A percentile compares a stretch with the other conserved stretches of the same genome.
Evolutionary conservation across 2,797 vertebrate species (phyloP).

Genomic region (Syndactyla subalaris): DNA sequence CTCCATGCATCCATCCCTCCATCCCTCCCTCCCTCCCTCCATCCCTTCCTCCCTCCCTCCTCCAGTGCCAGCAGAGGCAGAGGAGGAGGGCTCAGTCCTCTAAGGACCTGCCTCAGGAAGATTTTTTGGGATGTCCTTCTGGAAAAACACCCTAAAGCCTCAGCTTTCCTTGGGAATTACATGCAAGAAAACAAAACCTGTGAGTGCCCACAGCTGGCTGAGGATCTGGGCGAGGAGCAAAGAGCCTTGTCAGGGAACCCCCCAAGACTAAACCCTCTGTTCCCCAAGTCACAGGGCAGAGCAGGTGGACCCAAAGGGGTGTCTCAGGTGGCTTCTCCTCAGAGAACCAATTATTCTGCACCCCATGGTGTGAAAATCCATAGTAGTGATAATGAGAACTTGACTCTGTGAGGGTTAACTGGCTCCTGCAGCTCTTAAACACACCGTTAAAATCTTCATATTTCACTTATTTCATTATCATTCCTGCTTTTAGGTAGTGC

Average conservation of each 20-base stretch:
- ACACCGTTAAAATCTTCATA: background rate
- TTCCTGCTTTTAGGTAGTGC: background rate
- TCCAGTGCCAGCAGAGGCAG: background rate
- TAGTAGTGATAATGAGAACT: background rate
- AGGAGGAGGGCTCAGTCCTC: background rate
- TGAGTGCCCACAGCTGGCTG: background rate
- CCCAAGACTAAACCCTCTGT: rapidly evolving
- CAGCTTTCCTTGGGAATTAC: background rate
- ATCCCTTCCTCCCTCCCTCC: too few species aligned
- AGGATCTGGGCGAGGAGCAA: background rate
- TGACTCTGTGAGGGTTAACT: background rate
- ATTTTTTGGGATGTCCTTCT: background rate
- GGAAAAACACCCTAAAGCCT: background rate
- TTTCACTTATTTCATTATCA: background rate
- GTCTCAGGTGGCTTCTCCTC: background rate
- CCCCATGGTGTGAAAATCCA: background rate
- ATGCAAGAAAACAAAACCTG: background rate
- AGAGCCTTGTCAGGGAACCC: background rate
- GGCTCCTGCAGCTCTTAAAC: background rate
- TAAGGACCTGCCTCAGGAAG: background rate
- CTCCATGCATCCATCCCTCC: background rate
- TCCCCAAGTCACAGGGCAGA: background rate
- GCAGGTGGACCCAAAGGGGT: background rate
- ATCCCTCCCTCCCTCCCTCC: background rate
- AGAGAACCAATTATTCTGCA: constrained; percentile 51